Conservation (phyloP, 2,113 vertebrate genomes). For the Chamaea fasciata region DNA sequence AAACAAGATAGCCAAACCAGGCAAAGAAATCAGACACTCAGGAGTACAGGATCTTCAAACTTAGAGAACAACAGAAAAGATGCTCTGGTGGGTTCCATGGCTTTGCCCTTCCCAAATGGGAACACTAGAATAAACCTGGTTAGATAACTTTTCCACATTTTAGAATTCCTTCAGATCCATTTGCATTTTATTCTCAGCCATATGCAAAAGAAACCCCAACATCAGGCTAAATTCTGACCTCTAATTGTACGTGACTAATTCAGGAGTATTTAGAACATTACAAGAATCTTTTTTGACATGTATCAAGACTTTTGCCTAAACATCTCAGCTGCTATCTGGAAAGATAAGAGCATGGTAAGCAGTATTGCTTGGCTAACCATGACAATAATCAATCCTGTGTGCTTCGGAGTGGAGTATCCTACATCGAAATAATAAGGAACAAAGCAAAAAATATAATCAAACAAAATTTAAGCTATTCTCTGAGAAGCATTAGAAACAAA, state of each 20-base stretch:
- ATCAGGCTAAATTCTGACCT: not conserved
- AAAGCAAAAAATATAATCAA: not conserved
- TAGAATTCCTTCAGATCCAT: not conserved
- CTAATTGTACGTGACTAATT: not conserved
- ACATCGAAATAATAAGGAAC: not conserved
- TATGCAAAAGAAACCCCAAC: not conserved
- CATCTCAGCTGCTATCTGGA: not conserved
- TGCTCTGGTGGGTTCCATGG: not conserved
- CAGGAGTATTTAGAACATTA: not conserved
- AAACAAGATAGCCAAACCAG: not conserved
- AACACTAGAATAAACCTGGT: not conserved
- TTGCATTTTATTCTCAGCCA: not conserved
- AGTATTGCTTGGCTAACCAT: not conserved
- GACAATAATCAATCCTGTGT: not conserved
- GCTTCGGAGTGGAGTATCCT: not conserved
- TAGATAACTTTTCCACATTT: not conserved
- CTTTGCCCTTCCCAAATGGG: not conserved
- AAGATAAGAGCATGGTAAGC: not conserved
- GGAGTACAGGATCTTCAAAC: not conserved
- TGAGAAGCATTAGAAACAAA: not conserved
- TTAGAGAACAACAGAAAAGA: not conserved
- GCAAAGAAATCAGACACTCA: not conserved
- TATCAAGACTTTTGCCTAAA: not conserved
- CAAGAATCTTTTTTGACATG: not conserved
- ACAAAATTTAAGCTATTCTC: not conserved